Evolutionary conservation across 2,113 vertebrate genomes (phyloP).

Genomic region (Acrocephalus arundinaceus): DNA sequence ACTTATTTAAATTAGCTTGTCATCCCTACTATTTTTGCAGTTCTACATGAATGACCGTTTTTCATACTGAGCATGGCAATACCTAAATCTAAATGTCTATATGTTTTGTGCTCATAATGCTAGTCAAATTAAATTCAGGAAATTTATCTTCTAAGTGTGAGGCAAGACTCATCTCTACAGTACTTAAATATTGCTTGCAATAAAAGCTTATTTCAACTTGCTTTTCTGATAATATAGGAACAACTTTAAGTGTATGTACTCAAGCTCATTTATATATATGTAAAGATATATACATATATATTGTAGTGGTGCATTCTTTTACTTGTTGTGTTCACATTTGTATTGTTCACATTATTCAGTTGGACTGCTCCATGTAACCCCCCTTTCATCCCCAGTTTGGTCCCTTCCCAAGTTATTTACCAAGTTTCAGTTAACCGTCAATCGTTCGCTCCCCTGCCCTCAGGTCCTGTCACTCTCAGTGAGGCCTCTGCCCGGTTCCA

Average conservation of each 20-base stretch:
- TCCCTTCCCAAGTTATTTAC: too few relatives aligned
- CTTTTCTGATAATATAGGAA: not conserved
- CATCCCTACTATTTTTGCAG: not conserved
- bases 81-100: not conserved
- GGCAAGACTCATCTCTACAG: not conserved
- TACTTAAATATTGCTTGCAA: not conserved
- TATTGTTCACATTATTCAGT: too few relatives aligned
- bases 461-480: too few relatives aligned
- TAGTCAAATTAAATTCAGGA: not conserved
- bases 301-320: too few relatives aligned
- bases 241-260: not conserved
- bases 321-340: too few relatives aligned
- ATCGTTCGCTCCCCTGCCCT: too few relatives aligned
- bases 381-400: too few relatives aligned
- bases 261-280: not conserved
- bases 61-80: not conserved
- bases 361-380: too few relatives aligned
- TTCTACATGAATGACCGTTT: not conserved
- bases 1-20: not conserved
- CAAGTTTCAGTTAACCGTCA: too few relatives aligned
- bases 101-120: not conserved
- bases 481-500: too few relatives aligned
- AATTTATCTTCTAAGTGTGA: not conserved
- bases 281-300: not conserved
- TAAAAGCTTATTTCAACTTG: not conserved